Percentiles rank a stretch among this genome's conserved stretches.
phyloP scores from a whole-genome alignment of 2,797 vertebrate genomes.

The Cyclopterus lumpus region DNA sequence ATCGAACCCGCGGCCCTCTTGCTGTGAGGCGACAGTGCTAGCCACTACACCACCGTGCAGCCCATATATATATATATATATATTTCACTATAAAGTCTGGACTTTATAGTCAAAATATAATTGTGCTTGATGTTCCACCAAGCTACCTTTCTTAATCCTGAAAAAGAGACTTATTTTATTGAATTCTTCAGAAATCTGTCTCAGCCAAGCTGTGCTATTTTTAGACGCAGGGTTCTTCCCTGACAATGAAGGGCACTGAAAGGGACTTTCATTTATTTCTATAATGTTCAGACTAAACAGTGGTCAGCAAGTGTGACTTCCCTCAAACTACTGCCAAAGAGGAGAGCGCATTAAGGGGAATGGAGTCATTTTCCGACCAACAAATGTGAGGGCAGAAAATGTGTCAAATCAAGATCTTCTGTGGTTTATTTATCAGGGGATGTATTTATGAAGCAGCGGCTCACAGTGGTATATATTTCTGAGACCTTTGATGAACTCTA shows the following conservation, averaged over 20 bases:
- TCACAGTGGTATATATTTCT: neutral
- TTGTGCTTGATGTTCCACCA: neutral
- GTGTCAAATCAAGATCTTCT: neutral
- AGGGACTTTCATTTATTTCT: constrained; percentile 39
- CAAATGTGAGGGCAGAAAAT: neutral
- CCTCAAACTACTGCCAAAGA: neutral
- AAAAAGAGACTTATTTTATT: neutral
- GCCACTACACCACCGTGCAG: no score
- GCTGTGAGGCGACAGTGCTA: no score
- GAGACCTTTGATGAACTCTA: neutral
- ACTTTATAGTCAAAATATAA: neutral
- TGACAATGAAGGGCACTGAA: neutral
- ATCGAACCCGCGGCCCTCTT: no score
- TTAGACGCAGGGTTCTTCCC: constrained; percentile 20
- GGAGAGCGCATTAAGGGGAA: accelerated
- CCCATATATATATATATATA: no score
- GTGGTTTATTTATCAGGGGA: neutral
- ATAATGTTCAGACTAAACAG: neutral
- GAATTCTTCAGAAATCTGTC: neutral
- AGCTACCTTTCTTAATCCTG: neutral
- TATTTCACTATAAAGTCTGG: neutral
- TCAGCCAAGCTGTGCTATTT: neutral
- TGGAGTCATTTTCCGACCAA: neutral
- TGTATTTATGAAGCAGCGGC: neutral
- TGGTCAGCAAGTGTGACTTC: constrained; percentile 19